Conservation (phyloP, 2,113 vertebrate genomes). For the Recurvirostra avosetta region DNA sequence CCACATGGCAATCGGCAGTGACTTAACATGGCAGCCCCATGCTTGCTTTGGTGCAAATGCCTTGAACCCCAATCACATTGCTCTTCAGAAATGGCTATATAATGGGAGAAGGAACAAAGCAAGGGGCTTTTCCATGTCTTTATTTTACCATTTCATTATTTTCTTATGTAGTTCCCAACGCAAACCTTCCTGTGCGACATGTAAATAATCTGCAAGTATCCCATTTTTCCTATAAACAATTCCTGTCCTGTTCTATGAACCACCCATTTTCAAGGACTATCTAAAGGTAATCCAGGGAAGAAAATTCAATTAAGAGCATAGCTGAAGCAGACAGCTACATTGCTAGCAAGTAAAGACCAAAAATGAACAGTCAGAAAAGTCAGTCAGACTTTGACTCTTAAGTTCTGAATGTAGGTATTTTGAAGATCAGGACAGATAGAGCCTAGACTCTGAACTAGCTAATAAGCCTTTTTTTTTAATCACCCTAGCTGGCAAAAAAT, state of each 20-base stretch:
- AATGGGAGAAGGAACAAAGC: background rate
- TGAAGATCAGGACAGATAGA: background rate
- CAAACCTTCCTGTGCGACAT: background rate
- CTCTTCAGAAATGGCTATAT: background rate
- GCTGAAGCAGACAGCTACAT: background rate
- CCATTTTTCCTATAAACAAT: background rate
- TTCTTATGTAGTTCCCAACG: background rate
- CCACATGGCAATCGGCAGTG: too few species aligned
- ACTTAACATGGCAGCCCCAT: background rate
- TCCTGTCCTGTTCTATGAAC: background rate
- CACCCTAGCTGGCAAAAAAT: background rate
- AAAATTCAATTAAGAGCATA: background rate
- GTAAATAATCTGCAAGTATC: background rate
- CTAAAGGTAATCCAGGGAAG: background rate
- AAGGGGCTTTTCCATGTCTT: background rate
- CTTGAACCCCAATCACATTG: background rate
- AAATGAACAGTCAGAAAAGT: background rate
- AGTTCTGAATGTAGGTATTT: too few species aligned
- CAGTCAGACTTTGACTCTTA: background rate
- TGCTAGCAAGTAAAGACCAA: background rate
- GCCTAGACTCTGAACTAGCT: background rate
- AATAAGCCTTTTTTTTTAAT: background rate
- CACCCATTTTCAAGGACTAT: background rate
- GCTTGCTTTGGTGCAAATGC: rapidly evolving
- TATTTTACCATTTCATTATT: background rate